Evolutionary conservation across 2,888 invertebrate genomes (phyloP), one percentile per base, ranked within the genome.

Genomic region (Pegoplata infirma): DNA sequence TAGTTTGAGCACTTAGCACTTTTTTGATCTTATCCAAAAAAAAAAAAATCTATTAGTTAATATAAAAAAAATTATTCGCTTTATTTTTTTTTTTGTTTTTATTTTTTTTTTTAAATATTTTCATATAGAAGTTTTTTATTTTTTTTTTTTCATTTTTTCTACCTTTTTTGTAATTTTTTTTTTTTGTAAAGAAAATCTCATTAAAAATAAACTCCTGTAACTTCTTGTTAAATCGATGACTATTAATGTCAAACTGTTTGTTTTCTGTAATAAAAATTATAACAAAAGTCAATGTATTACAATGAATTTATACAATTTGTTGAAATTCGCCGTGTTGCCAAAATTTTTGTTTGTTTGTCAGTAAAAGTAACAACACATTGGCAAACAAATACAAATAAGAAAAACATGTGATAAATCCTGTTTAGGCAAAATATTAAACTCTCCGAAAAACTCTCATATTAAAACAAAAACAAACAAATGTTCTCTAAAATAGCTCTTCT

Each of bases 141-240:
- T 28, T 28, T 7, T 4, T 7, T 28, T 28, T 7, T 4, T 28
- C 1, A 28, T 28, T 28, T 28, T 28, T 5, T 7, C 28, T 4
- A 28, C 5, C 8, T 28, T 28, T 28, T 5, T 28, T 28, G 28
- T n/a, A n/a, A n/a, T n/a, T n/a, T n/a, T n/a, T n/a, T n/a, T n/a
- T n/a, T n/a, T n/a, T n/a, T n/a, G n/a, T n/a, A n/a, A n/a, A n/a
- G n/a, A n/a, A 53, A 32, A 8, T 14, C 14, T 0, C 2, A 14
- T n/a, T n/a, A 36, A 56, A 10, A 40, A 40, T 28, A 17, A 6
- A 36, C 46, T 36, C 12, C 40, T 28, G 14, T 17, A 72, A 61
- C 21, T 59, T 69, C 74, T 69, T 71, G 69, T 75, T 74, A 49
- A 75, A 75, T 71, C 69, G 78, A 79, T 74, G 74, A 71, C 78